A percentile compares a stretch with the other conserved stretches of the same genome.
phyloP scores from a whole-genome alignment of 37 sponge, comb jelly and placozoan species.

The Agelas oroides region DNA sequence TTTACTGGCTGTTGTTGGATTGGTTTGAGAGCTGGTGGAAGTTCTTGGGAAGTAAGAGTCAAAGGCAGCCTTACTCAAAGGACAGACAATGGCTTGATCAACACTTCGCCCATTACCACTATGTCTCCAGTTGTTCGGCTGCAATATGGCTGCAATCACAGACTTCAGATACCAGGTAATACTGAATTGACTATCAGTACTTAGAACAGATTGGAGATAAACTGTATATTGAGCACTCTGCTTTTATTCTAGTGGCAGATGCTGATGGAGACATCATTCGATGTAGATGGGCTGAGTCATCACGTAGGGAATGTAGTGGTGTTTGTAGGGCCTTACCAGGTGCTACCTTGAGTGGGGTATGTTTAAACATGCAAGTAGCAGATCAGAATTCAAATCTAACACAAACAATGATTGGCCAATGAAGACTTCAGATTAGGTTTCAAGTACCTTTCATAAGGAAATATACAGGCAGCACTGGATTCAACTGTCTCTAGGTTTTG shows the following conservation, averaged over 20 bases:
- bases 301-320: conserved; percentile 51
- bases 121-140: conserved; percentile 55
- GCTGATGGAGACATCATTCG: conserved; percentile 55
- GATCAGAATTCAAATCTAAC: too few relatives aligned
- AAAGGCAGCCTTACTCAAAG: conserved; percentile 16
- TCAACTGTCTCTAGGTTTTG: too few relatives aligned
- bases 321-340: conserved; percentile 30
- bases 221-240: too few relatives aligned
- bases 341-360: too few relatives aligned
- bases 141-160: conserved; percentile 17
- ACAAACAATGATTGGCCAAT: too few relatives aligned
- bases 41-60: conserved; percentile 31
- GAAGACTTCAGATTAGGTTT: too few relatives aligned
- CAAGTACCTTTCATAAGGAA: too few relatives aligned
- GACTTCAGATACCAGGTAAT: conserved; percentile 48
- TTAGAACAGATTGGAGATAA: too few relatives aligned
- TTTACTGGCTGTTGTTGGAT: conserved; percentile 73
- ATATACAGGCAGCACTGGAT: too few relatives aligned
- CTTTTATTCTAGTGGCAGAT: conserved; percentile 9
- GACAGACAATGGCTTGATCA: conserved; percentile 50
- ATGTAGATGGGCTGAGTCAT: conserved; percentile 44
- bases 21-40: conserved; percentile 1
- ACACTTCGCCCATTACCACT: conserved; percentile 62
- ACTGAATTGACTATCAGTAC: too few relatives aligned
- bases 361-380: too few relatives aligned